Evolutionary conservation across 2,888 invertebrate genomes (phyloP), one percentile per base, ranked within the genome.

Genomic region (Drosophila fulvimacula): DNA sequence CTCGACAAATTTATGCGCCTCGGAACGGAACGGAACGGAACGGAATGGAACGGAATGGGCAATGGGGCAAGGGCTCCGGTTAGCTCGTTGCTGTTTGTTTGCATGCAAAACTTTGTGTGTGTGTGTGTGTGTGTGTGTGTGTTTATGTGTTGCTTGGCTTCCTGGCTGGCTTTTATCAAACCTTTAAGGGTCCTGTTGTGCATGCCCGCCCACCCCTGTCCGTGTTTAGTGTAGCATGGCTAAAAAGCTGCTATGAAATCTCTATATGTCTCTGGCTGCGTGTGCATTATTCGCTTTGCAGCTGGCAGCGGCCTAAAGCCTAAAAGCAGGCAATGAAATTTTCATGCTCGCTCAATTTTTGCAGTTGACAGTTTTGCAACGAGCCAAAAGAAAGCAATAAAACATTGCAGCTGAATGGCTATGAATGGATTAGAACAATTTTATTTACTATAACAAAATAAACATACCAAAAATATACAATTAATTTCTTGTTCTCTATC

Each of bases 281-380:
- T 64, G 74, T 64, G 66, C 74, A 74, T 64, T 76, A 69, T 69
- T 60, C 70, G 70, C 55, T 61, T 69, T 72, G 39, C 58, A 71
- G 58, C 41, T 71, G 53, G 34, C 56, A 34, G 56, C 21, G 56
- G 34, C 46, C 61, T 5, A 24, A 15, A 36, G 79, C 76, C 79
- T 75, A 77, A 77, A 74, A 75, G 76, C 63, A 79, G 70, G 76
- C 79, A 71, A 79, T 79, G 76, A 77, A 79, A 77, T 79, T 79
- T 77, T 77, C 79, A 79, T 79, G 79, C 69, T 62, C 67, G 64
- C 76, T 67, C 66, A 64, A 75, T 75, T 76, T 64, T 75, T 73
- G 79, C 66, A 64, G 64, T 75, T 74, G 80, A 79, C 80, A 70
- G 59, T 66, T 69, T 58, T 46, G 41, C 24, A 44, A 38, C 52